A percentile compares a stretch with the other conserved stretches of the same genome.
These are phyloP conservation scores for Epinotia ramella DNA, from an alignment of 2,888 invertebrate genomes.

Conservation along the genomic window DNA sequence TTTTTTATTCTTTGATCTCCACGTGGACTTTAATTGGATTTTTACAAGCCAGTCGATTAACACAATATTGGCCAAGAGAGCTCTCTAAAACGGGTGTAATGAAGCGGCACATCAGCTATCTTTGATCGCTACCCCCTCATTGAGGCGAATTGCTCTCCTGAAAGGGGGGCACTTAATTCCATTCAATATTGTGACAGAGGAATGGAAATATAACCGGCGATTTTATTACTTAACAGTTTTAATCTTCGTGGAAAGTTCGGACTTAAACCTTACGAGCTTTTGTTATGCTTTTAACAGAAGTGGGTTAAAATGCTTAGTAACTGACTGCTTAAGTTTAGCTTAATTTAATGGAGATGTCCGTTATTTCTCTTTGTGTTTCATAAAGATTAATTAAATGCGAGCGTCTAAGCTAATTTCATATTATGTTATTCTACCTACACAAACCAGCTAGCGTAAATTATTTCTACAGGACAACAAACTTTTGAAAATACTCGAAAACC, in stretches of 20 bases:
- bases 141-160: slow-evolving; percentile 25
- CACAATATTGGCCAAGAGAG: slow-evolving; percentile 32
- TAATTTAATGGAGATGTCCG: neutral
- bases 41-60: slow-evolving; percentile 28
- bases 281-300: neutral
- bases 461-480: no score
- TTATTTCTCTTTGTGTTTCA: neutral
- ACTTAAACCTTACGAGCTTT: slow-evolving; percentile 7
- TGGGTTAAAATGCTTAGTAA: neutral
- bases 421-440: no score
- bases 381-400: no score
- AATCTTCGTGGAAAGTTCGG: slow-evolving; percentile 25
- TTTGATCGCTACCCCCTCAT: slow-evolving; percentile 25
- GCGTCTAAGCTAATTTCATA: no score
- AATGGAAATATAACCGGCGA: slow-evolving; percentile 35
- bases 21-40: slow-evolving; percentile 21
- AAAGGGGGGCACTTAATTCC: slow-evolving; percentile 33
- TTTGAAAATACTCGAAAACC: no score
- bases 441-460: no score
- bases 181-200: slow-evolving; percentile 29
- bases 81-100: slow-evolving; percentile 31
- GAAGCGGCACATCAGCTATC: slow-evolving; percentile 26
- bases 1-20: slow-evolving; percentile 6
- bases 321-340: neutral
- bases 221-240: slow-evolving; percentile 41